phyloP scores from a whole-genome alignment of 2,888 invertebrate genomes.

The Girardia tigrina region DNA sequence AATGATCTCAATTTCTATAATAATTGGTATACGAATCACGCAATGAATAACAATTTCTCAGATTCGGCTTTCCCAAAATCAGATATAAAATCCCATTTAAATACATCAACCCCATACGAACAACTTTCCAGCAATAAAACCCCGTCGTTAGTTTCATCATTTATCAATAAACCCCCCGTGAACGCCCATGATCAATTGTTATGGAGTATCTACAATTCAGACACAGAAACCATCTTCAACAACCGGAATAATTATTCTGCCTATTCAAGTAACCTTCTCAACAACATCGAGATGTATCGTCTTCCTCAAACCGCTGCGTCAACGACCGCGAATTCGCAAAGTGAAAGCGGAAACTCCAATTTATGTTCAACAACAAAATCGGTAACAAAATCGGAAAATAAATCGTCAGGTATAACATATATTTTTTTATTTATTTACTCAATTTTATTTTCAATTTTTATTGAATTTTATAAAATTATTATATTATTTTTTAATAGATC shows the following conservation, averaged over 20 bases:
- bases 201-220: slow-evolving; percentile 20
- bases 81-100: not conserved
- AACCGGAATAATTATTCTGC: not conserved
- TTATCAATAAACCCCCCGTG: not conserved
- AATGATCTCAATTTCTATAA: slow-evolving; percentile 8
- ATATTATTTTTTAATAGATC: no score
- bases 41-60: not conserved
- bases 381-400: slow-evolving; percentile 16
- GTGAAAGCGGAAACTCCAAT: slow-evolving; percentile 19
- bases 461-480: no score
- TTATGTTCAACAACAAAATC: slow-evolving; percentile 10
- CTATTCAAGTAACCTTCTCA: not conserved
- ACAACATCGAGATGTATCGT: slow-evolving; percentile 10
- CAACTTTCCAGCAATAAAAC: not conserved
- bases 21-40: not conserved
- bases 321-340: not conserved
- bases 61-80: not conserved
- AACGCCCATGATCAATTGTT: slow-evolving; percentile 23
- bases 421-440: no score
- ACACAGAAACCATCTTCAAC: not conserved
- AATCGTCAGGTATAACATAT: slow-evolving; percentile 17
- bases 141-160: slow-evolving; percentile 11
- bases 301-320: not conserved
- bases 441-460: no score
- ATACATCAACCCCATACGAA: not conserved